phyloP scores from a whole-genome alignment of 2,113 vertebrate genomes.

The Nothoprocta pentlandii region DNA sequence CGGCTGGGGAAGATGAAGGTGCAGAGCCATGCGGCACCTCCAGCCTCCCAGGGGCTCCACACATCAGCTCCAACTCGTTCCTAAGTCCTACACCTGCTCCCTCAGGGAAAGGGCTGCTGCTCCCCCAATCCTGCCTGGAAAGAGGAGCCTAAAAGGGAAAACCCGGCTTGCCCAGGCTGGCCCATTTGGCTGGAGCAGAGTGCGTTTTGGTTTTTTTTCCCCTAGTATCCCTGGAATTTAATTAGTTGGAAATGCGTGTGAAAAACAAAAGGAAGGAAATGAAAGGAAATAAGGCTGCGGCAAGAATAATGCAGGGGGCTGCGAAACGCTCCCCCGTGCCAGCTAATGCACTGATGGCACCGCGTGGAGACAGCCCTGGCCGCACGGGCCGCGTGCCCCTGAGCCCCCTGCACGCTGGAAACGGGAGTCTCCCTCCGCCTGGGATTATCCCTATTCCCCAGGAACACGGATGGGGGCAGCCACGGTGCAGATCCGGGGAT shows the following conservation, averaged over 20 bases:
- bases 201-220: neutral
- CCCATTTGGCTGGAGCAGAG: neutral
- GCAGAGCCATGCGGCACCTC: rapidly evolving
- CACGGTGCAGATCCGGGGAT: neutral
- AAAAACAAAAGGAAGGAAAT: neutral
- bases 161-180: neutral
- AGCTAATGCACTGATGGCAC: too few species aligned
- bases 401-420: rapidly evolving
- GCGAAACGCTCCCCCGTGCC: too few species aligned
- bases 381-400: rapidly evolving
- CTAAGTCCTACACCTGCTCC: neutral
- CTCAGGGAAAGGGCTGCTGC: neutral
- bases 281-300: neutral
- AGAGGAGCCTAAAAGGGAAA: neutral
- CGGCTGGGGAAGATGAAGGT: rapidly evolving
- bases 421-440: neutral
- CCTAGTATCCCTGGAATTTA: neutral
- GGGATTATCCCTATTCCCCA: rapidly evolving
- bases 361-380: too few species aligned
- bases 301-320: too few species aligned
- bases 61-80: neutral
- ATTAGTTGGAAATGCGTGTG: neutral
- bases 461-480: neutral
- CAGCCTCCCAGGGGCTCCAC: neutral
- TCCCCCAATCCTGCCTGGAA: neutral